These are phyloP conservation scores for Eupithecia abbreviata DNA, from an alignment of 2,888 invertebrate species.

Conservation along the genomic window DNA sequence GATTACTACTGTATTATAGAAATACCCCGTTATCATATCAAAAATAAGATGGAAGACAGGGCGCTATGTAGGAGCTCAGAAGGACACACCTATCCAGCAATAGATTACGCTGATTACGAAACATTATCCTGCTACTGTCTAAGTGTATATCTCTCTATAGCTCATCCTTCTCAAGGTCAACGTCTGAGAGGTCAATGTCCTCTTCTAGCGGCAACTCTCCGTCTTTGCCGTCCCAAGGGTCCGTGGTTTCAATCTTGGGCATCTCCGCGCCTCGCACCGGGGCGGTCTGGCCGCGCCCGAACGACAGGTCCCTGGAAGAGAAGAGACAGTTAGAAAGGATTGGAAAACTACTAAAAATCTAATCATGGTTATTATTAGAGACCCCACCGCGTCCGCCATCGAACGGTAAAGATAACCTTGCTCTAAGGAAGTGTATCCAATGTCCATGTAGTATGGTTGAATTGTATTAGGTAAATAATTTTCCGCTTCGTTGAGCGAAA, in stretches of 20 bases:
- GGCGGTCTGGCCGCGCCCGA: conserved; percentile 95
- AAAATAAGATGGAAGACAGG: neutral
- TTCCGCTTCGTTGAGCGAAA: conserved; percentile 23
- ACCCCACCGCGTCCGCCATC: too few species aligned
- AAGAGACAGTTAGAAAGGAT: neutral
- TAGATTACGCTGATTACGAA: neutral
- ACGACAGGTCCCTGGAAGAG: conserved; percentile 90
- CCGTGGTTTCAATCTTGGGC: conserved; percentile 87
- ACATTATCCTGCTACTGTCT: neutral
- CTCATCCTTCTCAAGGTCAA: conserved; percentile 92
- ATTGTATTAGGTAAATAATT: conserved; percentile 14
- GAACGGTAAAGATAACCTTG: neutral
- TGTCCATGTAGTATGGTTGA: neutral
- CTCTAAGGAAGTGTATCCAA: neutral
- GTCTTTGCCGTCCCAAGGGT: conserved; percentile 98
- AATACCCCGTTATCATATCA: neutral
- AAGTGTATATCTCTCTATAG: conserved; percentile 74
- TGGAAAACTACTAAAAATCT: too few species aligned
- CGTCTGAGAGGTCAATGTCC: conserved; percentile 95
- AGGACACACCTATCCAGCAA: neutral
- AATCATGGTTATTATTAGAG: too few species aligned
- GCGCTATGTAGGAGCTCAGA: neutral
- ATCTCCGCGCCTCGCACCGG: conserved; percentile 92
- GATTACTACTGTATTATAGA: neutral
- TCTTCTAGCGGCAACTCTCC: conserved; percentile 93